Evolutionary conservation across 2,113 vertebrate genomes (phyloP).

Genomic region (Phrynosoma blainvillii): DNA sequence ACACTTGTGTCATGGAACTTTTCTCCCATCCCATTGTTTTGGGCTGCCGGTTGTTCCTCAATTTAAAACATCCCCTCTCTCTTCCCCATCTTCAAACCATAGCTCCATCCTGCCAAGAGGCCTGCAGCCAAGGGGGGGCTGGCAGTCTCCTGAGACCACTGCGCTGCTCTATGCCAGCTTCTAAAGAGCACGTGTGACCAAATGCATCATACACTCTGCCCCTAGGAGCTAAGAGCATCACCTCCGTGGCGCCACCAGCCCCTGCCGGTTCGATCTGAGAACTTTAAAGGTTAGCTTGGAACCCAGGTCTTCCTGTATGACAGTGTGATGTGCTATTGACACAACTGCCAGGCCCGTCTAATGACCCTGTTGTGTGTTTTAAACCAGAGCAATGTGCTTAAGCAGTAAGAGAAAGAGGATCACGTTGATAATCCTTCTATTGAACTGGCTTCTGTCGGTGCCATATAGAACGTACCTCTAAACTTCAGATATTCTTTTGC

Average conservation of each 20-base stretch:
- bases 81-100: constrained; percentile 77
- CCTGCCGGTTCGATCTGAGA: constrained; percentile 73
- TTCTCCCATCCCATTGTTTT: constrained; percentile 75
- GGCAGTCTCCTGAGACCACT: constrained; percentile 77
- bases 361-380: constrained; percentile 66
- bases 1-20: constrained; percentile 69
- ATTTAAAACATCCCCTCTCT: constrained; percentile 77
- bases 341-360: constrained; percentile 69
- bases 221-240: constrained; percentile 78
- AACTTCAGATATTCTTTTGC: neutral
- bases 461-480: neutral
- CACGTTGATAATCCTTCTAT: neutral
- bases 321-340: constrained; percentile 73
- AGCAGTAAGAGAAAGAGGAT: constrained; percentile 57
- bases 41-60: constrained; percentile 69
- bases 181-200: constrained; percentile 76
- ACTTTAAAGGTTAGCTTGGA: constrained; percentile 77
- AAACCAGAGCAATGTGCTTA: constrained; percentile 68
- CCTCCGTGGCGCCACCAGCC: constrained; percentile 73
- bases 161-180: constrained; percentile 76
- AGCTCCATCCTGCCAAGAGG: constrained; percentile 77
- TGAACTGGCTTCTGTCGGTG: neutral
- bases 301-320: constrained; percentile 76
- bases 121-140: constrained; percentile 76
- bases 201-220: constrained; percentile 73